Evolutionary conservation across 2,888 invertebrate species (phyloP).

Genomic region (Calameuta idolon): DNA sequence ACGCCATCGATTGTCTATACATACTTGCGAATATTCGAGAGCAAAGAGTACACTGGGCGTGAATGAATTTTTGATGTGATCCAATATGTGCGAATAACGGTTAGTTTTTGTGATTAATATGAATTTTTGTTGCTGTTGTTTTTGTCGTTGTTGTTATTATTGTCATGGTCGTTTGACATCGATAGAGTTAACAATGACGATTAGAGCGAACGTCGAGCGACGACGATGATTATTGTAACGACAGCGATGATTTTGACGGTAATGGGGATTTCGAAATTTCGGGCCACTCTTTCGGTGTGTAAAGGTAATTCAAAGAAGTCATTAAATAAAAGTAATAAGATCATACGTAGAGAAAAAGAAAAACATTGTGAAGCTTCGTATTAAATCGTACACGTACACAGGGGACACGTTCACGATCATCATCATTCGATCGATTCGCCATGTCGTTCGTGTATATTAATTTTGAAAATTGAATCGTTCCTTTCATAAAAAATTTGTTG

Average conservation of each 20-base stretch:
- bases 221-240: slow-evolving; percentile 11
- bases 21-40: slow-evolving; percentile 18
- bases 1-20: too few relatives aligned
- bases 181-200: too few relatives aligned
- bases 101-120: slow-evolving; percentile 32
- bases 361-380: slow-evolving; percentile 15
- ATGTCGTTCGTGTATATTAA: too few relatives aligned
- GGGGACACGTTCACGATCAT: slow-evolving; percentile 20
- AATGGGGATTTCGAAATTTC: slow-evolving; percentile 16
- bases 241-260: slow-evolving; percentile 19
- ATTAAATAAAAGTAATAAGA: slow-evolving; percentile 29
- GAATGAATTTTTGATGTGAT: slow-evolving; percentile 33
- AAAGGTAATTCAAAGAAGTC: slow-evolving; percentile 31
- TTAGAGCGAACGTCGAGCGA: too few relatives aligned
- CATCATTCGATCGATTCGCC: too few relatives aligned
- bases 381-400: neutral
- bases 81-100: slow-evolving; percentile 27
- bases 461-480: too few relatives aligned
- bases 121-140: slow-evolving; percentile 24
- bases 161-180: too few relatives aligned
- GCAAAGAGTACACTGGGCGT: slow-evolving; percentile 35
- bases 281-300: slow-evolving; percentile 31
- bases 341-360: slow-evolving; percentile 21
- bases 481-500: too few relatives aligned
- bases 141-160: slow-evolving; percentile 5